Conservation (phyloP, 1,140 invertebrate genomes). For the Caerostris extrusa region DNA sequence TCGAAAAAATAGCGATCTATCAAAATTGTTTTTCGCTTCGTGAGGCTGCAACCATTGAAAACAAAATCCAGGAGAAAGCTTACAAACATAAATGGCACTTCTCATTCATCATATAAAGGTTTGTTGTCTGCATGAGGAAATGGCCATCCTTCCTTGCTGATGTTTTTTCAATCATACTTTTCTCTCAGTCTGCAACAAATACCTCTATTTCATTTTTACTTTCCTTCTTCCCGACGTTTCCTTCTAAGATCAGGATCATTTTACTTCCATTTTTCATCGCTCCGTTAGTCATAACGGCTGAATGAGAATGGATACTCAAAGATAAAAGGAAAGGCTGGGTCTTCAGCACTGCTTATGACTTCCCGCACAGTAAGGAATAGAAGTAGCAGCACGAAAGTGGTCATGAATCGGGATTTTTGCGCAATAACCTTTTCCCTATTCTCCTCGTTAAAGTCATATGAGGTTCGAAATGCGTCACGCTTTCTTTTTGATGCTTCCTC, state of each 20-base stretch:
- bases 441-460: no score
- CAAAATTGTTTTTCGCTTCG: no score
- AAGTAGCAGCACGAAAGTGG: background rate
- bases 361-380: background rate
- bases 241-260: slow-evolving; percentile 15
- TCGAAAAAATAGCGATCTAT: no score
- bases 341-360: slow-evolving; percentile 26
- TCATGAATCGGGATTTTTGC: slow-evolving; percentile 20
- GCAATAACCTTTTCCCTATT: slow-evolving; percentile 16
- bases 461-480: no score
- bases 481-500: no score
- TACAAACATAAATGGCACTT: no score
- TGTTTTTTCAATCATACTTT: slow-evolving; percentile 12
- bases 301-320: slow-evolving; percentile 7
- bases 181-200: background rate
- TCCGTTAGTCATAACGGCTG: slow-evolving; percentile 38
- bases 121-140: background rate
- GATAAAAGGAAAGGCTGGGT: slow-evolving; percentile 10
- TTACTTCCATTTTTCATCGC: slow-evolving; percentile 6
- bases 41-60: no score
- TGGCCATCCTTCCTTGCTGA: background rate
- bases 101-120: no score
- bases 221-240: background rate
- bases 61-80: no score
- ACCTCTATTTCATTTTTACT: no score